Base-by-base conservation (phyloP, 64 coral and sea anemone species). In the Stylophora pistillata region DNA sequence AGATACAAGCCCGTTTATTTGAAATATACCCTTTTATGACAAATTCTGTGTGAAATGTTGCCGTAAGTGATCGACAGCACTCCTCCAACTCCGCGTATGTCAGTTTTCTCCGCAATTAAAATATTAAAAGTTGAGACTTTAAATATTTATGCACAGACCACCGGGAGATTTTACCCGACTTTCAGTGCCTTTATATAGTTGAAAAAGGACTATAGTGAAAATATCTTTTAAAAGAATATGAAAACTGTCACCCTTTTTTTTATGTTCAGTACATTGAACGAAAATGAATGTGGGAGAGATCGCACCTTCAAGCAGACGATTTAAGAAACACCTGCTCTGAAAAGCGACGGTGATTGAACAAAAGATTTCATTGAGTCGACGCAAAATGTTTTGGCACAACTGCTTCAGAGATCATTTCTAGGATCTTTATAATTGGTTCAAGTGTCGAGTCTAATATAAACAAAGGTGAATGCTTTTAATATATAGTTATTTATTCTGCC, bases 91-190 rank as follows among this genome's bases (percentile, higher is more conserved):
- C 64, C 60, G 79, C 53, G 60, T 61, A 52, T 17, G 16, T 16
- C 28, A 81, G 20, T 52, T 84, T 69, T 23, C 69, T 11, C 34
- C 80, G 69, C 78, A 81, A 63, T 70, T 70, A 84, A 68, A 78
- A 84, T 21, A 64, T 65, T 69, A 69, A 69, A 33, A 84, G 62
- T 69, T 70, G 21, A 70, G 32, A 20, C n/a, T 84, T 82, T 53
- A 84, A 84, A 84, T 69, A 84, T 84, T 84, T 23, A 84, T 84
- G 4, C 11, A 16, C 33, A 63, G 78, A 82, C 58, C 78, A 12
- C 59, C 59, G 21, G 37, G 34, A 53, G 7, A 53, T 69, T 53
- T 84, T 69, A 21, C 10, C 5, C 14, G 30, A 68, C 62, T 84
- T 34, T 26, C 28, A 70, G 33, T 69, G 30, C 15, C 58, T 84